A percentile compares a stretch with the other conserved stretches of the same genome.
These are phyloP conservation scores for Gnathonemus longibarbis DNA, from an alignment of 2,113 vertebrate species.

Conservation along the genomic window DNA sequence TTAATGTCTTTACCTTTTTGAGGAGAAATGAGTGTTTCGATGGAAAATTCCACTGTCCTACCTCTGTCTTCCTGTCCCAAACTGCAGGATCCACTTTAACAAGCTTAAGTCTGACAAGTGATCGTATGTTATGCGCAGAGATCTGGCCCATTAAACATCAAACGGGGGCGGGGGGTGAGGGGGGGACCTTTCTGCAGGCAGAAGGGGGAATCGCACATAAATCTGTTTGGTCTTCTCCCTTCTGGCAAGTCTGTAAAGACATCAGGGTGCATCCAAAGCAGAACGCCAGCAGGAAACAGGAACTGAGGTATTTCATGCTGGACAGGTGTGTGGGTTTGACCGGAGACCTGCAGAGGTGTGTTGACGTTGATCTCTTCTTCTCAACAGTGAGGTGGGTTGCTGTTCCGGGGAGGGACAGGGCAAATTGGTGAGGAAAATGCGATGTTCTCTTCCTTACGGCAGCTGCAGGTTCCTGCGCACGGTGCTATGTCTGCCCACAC, in stretches of 20 bases:
- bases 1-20: background rate
- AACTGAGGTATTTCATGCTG: background rate
- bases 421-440: background rate
- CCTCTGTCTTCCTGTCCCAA: background rate
- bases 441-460: background rate
- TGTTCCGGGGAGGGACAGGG: background rate
- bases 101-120: background rate
- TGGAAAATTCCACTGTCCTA: background rate
- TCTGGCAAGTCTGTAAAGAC: background rate
- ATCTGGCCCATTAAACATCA: background rate
- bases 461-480: background rate
- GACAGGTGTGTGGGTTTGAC: conserved; percentile 5
- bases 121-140: background rate
- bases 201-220: background rate
- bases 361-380: background rate
- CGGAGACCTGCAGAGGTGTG: background rate
- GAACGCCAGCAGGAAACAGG: background rate
- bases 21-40: background rate
- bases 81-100: background rate
- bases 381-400: background rate
- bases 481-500: background rate
- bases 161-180: background rate
- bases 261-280: background rate
- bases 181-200: background rate
- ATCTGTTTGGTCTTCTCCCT: background rate